A percentile compares a stretch with the other conserved stretches of the same genome.
These are phyloP conservation scores for Festucalex cinctus DNA, from an alignment of 2,113 vertebrate species.

Conservation along the genomic window DNA sequence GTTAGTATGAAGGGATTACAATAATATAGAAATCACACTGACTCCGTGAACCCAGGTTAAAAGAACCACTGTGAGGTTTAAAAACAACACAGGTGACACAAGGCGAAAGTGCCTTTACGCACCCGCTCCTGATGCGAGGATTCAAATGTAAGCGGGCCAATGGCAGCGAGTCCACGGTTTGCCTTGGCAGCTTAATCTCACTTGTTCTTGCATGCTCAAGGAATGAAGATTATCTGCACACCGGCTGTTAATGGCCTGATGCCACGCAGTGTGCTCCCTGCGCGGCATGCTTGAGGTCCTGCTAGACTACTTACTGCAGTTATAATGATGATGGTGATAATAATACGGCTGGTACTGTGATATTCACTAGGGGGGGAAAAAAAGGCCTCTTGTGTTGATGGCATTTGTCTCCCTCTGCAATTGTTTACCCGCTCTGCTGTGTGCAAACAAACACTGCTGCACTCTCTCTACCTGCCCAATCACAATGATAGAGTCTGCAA, in stretches of 20 bases:
- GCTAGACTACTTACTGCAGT: background rate
- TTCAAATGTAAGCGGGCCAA: constrained; percentile 28
- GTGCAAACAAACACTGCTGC: constrained; percentile 72
- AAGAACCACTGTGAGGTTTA: no score
- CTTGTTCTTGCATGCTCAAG: constrained; percentile 30
- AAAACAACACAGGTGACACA: background rate
- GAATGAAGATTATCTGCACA: constrained; percentile 37
- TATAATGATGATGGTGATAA: constrained; percentile 2
- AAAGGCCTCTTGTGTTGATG: constrained; percentile 13
- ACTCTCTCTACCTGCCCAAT: constrained; percentile 19
- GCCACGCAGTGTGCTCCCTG: background rate
- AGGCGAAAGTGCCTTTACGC: background rate
- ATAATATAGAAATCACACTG: no score
- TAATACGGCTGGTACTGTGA: background rate
- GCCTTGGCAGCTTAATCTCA: constrained; percentile 25
- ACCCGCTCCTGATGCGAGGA: constrained; percentile 10
- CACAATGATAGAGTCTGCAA: background rate
- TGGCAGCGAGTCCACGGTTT: background rate
- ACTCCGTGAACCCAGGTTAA: no score
- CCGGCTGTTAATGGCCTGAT: constrained; percentile 18
- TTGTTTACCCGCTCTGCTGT: constrained; percentile 71
- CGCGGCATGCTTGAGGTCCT: constrained; percentile 3
- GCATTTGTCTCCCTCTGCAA: constrained; percentile 62
- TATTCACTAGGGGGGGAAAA: background rate
- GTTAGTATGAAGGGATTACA: no score